A percentile compares a stretch with the other conserved stretches of the same genome.
Evolutionary conservation across 2,888 invertebrate genomes (phyloP).

Genomic region (Noctua janthina): DNA sequence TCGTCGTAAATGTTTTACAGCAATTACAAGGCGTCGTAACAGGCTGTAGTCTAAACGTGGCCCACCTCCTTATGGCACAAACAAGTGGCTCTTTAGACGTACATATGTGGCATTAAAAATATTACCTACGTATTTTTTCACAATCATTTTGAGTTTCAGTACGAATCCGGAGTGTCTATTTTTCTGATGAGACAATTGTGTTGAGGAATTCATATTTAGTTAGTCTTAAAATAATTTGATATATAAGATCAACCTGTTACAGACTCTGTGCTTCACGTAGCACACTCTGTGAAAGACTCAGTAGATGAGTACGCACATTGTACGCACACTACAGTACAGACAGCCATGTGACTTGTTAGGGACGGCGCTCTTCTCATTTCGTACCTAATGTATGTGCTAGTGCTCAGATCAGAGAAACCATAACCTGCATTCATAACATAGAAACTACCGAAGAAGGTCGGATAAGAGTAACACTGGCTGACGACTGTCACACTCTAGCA

Average conservation of each 20-base stretch:
- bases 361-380: neutral
- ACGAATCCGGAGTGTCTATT: neutral
- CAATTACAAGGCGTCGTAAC: conserved; percentile 36
- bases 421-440: neutral
- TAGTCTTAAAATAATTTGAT: neutral
- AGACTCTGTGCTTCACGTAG: neutral
- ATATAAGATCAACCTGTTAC: neutral
- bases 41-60: neutral
- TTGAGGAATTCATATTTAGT: neutral
- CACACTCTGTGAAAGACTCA: neutral
- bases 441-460: neutral
- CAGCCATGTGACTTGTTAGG: neutral
- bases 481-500: neutral
- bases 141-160: neutral
- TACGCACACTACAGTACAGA: neutral
- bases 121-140: neutral
- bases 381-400: neutral
- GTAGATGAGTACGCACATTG: neutral
- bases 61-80: conserved; percentile 1
- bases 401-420: neutral
- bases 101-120: neutral
- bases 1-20: conserved; percentile 54
- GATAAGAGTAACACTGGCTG: neutral
- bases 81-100: neutral
- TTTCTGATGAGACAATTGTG: neutral